Conservation (phyloP, 2,113 vertebrate species). For the Osmerus mordax region DNA sequence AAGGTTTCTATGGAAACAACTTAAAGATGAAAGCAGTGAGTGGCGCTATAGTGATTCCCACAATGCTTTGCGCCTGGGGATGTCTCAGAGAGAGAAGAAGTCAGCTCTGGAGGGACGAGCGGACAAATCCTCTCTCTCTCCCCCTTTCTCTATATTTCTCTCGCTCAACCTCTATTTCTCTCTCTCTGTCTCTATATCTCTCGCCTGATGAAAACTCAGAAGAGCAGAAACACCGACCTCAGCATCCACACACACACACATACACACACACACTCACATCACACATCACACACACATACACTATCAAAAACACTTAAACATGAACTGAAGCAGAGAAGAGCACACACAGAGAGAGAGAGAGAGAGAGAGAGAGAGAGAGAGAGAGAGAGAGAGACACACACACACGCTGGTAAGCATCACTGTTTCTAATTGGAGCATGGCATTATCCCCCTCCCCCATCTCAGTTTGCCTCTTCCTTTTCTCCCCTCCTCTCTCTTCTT, state of each 20-base stretch:
- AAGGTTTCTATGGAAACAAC: conserved; percentile 78
- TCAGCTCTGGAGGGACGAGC: no score
- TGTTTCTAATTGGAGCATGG: conserved; percentile 15
- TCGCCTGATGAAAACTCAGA: no score
- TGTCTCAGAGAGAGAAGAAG: conserved; percentile 34
- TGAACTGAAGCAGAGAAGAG: not conserved
- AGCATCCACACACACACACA: not conserved
- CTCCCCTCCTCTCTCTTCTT: not conserved
- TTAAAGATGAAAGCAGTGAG: conserved; percentile 74
- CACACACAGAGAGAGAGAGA: conserved; percentile 26
- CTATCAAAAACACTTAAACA: no score
- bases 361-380: conserved; percentile 34
- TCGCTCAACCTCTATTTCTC: no score
- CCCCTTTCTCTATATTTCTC: no score
- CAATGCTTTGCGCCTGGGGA: conserved; percentile 65
- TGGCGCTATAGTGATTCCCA: conserved; percentile 63
- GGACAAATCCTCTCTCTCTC: no score
- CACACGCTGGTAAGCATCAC: not conserved
- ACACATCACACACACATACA: not conserved
- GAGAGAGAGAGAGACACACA: conserved; percentile 30
- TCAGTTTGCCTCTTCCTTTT: conserved; percentile 9
- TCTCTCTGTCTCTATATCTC: no score
- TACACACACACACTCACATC: not conserved
- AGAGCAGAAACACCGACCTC: no score
- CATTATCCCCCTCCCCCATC: not conserved